Base-by-base conservation (phyloP, 1,140 invertebrate species). In the Paramacrobiotus metropolitanus region DNA sequence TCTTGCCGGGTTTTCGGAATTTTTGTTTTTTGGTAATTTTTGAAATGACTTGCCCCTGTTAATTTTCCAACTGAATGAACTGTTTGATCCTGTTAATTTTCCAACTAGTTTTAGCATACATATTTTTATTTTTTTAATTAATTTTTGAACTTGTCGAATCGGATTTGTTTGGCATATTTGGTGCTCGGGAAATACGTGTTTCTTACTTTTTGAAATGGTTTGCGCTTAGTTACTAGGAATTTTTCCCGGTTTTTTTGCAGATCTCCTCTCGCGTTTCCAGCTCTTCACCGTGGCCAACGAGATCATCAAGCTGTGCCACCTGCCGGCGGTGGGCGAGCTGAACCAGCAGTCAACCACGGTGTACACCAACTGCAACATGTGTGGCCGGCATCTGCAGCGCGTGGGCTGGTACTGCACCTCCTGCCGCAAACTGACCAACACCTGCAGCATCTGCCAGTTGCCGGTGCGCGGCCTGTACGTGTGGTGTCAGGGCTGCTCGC, bases 401-500 rank as follows among this genome's bases (percentile, higher is more conserved):
- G 78, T 77, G 2, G 83, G 82, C 2, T 87, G 84, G 83, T 73
- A 80, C 24, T 89, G 85, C 68, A 81, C 84, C 66, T 78, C 80
- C 62, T 89, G 86, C 73, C 83, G 83, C 66, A 77, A 78, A 44
- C 77, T 80, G 64, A 79, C 81, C 34, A 79, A 82, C 24, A 72
- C 80, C 9, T 91, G 87, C 70, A 80, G 80, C 34, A 77, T 93
- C 60, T 93, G 89, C 71, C 84, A 88, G 72, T 67, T 70, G 44
- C 80, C 85, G 61, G 87, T 92, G 1, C 81, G 83, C 67, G 89
- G 90, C 3, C 72, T 91, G 30, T 92, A 87, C 73, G 82, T 83
- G 21, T 96, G 90, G 89, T 96, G 91, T 74, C 87, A 92, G 72
- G 88, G 87, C 28, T 94, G 89, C 74, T 83, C 83, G 2, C 89